Evolutionary conservation across 1,140 invertebrate species (phyloP).

Genomic region (Trichonephila inaurata): DNA sequence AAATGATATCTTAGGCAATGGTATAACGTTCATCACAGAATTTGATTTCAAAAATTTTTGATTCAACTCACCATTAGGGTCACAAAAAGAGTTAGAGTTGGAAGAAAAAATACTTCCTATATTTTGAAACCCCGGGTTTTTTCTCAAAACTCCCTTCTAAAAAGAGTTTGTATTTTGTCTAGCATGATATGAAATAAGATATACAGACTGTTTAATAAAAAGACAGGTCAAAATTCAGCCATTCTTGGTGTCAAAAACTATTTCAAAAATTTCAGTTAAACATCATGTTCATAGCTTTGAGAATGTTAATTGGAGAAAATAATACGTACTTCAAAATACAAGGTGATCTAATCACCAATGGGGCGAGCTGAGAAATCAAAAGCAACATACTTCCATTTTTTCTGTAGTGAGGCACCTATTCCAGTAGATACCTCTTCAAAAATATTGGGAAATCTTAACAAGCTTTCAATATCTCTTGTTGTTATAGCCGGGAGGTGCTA

Average conservation of each 20-base stretch:
- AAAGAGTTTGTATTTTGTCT: not conserved
- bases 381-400: conserved; percentile 85
- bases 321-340: not conserved
- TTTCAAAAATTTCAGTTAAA: not conserved
- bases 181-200: not conserved
- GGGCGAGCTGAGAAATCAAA: not conserved
- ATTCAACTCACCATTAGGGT: not conserved
- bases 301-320: not conserved
- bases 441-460: conserved; percentile 88
- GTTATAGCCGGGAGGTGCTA: conserved; percentile 86
- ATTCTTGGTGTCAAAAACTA: not conserved
- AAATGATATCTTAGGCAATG: no score
- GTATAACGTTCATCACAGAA: no score
- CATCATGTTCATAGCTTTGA: not conserved
- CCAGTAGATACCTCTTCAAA: conserved; percentile 89
- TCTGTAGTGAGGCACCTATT: conserved; percentile 88
- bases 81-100: not conserved
- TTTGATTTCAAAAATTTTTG: no score
- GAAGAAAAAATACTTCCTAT: not conserved
- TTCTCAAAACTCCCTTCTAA: not conserved
- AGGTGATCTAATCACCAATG: not conserved
- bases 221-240: not conserved
- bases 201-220: not conserved
- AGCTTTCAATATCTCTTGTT: conserved; percentile 87
- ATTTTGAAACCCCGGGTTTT: not conserved